Base-by-base conservation (phyloP, 2,113 vertebrate genomes). In the Balaenoptera acutorostrata region DNA sequence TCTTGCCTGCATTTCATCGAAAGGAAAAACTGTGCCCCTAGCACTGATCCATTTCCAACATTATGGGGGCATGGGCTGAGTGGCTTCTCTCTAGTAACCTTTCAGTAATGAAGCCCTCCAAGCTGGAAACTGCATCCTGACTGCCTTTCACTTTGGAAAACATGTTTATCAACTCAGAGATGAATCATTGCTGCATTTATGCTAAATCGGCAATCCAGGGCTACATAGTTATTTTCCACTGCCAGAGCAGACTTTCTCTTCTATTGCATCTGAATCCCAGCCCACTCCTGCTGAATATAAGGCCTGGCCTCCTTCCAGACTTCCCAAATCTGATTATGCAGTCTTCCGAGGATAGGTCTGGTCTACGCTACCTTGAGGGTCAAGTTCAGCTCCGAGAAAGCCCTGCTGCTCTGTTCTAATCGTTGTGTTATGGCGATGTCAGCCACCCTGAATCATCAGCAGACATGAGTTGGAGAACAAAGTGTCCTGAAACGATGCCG, bases 101-200 rank as follows among this genome's bases (percentile, higher is more conserved):
- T 80, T 93, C 49, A 44, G 41, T 69, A 75, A 89, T 68, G 59
- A 96, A 72, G 41, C 15, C 46, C 64, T 90, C 88, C 55, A 39
- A 88, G 15, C 71, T 59, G 63, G 90, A 39, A 69, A 25, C 11
- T 1, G 12, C 59, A 72, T 66, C 55, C 21, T n/a, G 57, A 61
- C 55, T 96, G 92, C 74, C 27, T 95, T 90, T 88, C 88, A 88
- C 74, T 97, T 94, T 81, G 84, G 80, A 95, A 92, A 98, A 83
- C 36, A 68, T 81, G 80, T 94, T 97, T 96, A 95, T 82, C 89
- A 44, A 93, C 88, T 93, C 81, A 49, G 63, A 90, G 72, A 80
- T 96, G 96, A 93, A 88, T 96, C 94, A 96, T 29, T 88, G 81
- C 59, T 39, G 78, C 64, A 87, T 92, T 93, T 86, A 89, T 83